Conservation (phyloP, 2,113 vertebrate species). For the Burhinus oedicnemus region DNA sequence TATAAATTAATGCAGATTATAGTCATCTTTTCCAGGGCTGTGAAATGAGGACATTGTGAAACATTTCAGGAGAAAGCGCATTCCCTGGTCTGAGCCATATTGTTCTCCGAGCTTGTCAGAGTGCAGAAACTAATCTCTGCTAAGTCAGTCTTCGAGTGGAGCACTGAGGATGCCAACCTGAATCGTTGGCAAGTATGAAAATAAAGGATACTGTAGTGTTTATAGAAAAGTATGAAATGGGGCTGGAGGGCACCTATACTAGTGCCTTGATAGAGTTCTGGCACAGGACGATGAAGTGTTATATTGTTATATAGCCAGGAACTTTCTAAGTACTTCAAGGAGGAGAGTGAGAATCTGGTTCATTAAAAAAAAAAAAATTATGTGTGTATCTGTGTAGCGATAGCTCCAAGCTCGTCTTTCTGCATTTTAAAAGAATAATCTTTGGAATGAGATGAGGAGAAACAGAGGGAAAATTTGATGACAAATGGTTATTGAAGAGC, state of each 20-base stretch:
- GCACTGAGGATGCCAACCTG: neutral
- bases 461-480: conserved; percentile 56
- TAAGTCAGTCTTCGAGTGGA: neutral
- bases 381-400: conserved; percentile 8
- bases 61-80: neutral
- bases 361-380: neutral
- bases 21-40: neutral
- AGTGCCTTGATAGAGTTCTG: neutral
- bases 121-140: neutral
- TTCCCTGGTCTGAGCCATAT: neutral
- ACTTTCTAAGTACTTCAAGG: neutral
- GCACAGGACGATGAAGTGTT: neutral
- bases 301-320: neutral
- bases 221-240: neutral
- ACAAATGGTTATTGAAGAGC: conserved; percentile 61
- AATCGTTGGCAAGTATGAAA: neutral
- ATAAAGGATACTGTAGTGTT: neutral
- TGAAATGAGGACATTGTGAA: neutral
- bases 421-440: conserved; percentile 55
- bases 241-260: neutral
- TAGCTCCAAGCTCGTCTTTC: conserved; percentile 36
- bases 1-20: neutral
- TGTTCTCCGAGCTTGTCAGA: neutral
- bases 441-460: conserved; percentile 46
- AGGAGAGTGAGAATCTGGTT: conserved; percentile 11